Percentiles rank a stretch among this genome's conserved stretches.
Conservation (phyloP, 1,140 invertebrate genomes). For the Sitophilus oryzae region DNA sequence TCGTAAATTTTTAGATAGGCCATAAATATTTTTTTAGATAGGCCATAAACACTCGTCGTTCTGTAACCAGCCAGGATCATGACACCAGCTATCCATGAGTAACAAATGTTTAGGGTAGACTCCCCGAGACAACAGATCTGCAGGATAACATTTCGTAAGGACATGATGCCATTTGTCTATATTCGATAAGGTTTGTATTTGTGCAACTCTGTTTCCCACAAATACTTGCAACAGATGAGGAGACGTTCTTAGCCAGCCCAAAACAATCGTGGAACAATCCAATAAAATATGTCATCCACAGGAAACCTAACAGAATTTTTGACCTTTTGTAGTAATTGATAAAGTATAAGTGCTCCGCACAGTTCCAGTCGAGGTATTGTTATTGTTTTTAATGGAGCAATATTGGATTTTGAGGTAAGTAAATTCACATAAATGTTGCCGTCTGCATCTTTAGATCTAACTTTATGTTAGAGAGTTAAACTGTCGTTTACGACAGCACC, state of each 20-base stretch:
- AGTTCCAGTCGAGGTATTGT: constrained; percentile 30
- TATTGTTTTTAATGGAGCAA: constrained; percentile 41
- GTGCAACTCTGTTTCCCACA: constrained; percentile 33
- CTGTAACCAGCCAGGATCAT: constrained; percentile 5
- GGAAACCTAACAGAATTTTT: not conserved
- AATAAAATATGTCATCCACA: constrained; percentile 4
- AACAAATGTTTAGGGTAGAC: constrained; percentile 3
- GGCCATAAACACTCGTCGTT: not conserved
- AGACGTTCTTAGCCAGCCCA: constrained; percentile 34
- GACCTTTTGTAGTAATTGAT: constrained; percentile 1
- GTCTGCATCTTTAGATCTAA: constrained; percentile 22
- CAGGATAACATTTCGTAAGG: constrained; percentile 37
- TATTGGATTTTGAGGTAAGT: constrained; percentile 40
- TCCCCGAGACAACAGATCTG: constrained; percentile 26
- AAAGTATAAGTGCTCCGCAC: not conserved
- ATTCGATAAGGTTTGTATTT: constrained; percentile 29
- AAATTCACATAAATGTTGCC: constrained; percentile 24
- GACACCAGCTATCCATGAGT: constrained; percentile 1
- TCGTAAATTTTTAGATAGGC: not conserved
- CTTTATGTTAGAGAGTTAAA: too few species aligned
- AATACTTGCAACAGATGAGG: constrained; percentile 34
- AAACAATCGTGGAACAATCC: constrained; percentile 26
- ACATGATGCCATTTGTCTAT: constrained; percentile 34
- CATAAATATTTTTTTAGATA: too few species aligned
- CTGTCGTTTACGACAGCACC: constrained; percentile 38